Conservation (phyloP, 2,888 invertebrate species). For the Dasysyrphus albostriatus region DNA sequence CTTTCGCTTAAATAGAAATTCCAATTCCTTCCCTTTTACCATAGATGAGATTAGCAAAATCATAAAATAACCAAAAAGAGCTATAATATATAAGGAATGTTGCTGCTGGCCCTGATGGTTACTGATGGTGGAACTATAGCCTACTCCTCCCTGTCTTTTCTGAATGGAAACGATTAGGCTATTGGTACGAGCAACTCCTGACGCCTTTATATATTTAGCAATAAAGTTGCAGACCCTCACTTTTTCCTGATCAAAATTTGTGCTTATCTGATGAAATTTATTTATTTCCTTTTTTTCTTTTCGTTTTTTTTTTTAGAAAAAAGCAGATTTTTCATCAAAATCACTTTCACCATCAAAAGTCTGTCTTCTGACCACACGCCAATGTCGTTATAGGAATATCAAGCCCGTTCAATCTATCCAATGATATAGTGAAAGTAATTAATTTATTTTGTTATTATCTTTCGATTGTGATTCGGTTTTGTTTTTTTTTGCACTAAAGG, state of each 20-base stretch:
- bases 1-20: conserved; percentile 36
- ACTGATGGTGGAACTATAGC: not conserved
- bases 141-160: conserved; percentile 6
- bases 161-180: conserved; percentile 27
- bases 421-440: conserved; percentile 39
- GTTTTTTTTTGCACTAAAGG: conserved; percentile 5
- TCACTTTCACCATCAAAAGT: conserved; percentile 1
- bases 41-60: conserved; percentile 67
- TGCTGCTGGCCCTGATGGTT: not conserved
- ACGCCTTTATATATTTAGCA: conserved; percentile 5
- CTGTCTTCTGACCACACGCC: not conserved
- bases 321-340: conserved; percentile 18
- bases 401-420: not conserved
- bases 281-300: not conserved
- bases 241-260: conserved; percentile 17
- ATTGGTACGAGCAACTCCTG: not conserved
- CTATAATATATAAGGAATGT: conserved; percentile 6
- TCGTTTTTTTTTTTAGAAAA: not conserved
- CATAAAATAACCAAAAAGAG: conserved; percentile 52
- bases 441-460: conserved; percentile 48
- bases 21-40: conserved; percentile 29
- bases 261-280: conserved; percentile 31
- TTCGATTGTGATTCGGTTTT: no score
- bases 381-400: not conserved
- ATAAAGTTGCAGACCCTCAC: conserved; percentile 2